phyloP scores from a whole-genome alignment of 2,797 vertebrate species.

The Euthynnus affinis region DNA sequence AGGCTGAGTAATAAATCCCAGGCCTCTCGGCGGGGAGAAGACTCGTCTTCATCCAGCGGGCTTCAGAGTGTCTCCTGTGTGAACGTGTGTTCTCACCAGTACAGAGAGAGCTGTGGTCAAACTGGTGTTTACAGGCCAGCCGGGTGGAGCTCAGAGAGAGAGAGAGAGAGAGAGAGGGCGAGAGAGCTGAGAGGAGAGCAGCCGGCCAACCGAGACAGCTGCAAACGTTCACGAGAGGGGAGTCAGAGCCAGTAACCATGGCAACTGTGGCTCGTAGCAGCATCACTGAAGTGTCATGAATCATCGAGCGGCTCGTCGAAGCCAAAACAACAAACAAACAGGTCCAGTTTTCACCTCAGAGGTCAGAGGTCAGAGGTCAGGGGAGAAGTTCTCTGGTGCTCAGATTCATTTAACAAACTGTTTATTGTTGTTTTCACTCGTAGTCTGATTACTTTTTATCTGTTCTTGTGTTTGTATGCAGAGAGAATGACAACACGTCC shows the following conservation, averaged over 20 bases:
- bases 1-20: not conserved
- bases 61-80: not conserved
- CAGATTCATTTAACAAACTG: too few relatives aligned
- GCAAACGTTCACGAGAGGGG: constrained; percentile 29
- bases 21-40: too few relatives aligned
- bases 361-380: constrained; percentile 14
- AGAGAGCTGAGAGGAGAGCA: too few relatives aligned
- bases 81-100: constrained; percentile 2
- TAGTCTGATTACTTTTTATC: too few relatives aligned
- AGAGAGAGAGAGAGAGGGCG: too few relatives aligned
- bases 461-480: too few relatives aligned
- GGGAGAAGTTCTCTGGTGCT: too few relatives aligned
- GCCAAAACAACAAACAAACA: not conserved
- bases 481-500: too few relatives aligned
- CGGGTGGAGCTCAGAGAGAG: constrained; percentile 5
- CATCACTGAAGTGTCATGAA: constrained; percentile 1
- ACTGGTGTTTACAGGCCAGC: constrained; percentile 18
- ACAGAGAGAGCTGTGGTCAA: constrained; percentile 27
- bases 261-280: constrained; percentile 16
- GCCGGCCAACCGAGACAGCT: constrained; percentile 41
- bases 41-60: too few relatives aligned
- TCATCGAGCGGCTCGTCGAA: not conserved
- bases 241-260: constrained; percentile 26
- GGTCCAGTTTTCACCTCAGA: too few relatives aligned
- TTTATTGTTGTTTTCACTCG: too few relatives aligned